phyloP scores from a whole-genome alignment of 2,113 vertebrate genomes.

The Toxotes chatareus region DNA sequence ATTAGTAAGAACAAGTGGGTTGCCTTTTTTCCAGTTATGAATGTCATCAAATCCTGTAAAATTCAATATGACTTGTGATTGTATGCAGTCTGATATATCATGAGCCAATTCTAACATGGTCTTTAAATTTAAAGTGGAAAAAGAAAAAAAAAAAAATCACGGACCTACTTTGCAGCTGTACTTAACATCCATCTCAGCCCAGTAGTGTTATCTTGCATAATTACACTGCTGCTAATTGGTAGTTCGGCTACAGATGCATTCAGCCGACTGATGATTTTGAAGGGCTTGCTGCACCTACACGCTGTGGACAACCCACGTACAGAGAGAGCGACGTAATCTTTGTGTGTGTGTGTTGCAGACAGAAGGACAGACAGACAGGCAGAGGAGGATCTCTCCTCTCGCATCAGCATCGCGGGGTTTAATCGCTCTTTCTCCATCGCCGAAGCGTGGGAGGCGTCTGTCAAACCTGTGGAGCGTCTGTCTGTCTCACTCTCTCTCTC shows the following conservation, averaged over 20 bases:
- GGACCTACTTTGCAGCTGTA: conserved; percentile 31
- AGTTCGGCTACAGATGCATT: conserved; percentile 48
- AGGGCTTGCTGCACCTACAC: conserved; percentile 59
- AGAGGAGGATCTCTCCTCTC: conserved; percentile 48
- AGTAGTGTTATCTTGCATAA: conserved; percentile 25
- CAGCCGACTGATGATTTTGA: conserved; percentile 28
- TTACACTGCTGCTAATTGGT: conserved; percentile 57
- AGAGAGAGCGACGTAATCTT: conserved; percentile 62
- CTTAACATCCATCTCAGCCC: conserved; percentile 9
- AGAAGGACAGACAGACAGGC: conserved; percentile 17
- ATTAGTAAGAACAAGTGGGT: too few relatives aligned
- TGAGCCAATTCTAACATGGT: not conserved
- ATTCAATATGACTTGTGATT: not conserved
- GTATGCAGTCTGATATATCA: not conserved
- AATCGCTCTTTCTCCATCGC: conserved; percentile 59
- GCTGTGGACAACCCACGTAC: conserved; percentile 59
- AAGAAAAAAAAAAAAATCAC: too few relatives aligned
- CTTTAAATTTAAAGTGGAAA: not conserved
- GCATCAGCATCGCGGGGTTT: conserved; percentile 53
- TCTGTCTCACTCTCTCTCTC: not conserved
- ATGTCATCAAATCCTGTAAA: not conserved
- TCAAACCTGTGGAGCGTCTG: conserved; percentile 62
- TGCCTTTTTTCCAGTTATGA: too few relatives aligned
- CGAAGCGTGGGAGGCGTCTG: conserved; percentile 61
- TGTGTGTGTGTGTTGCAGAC: conserved; percentile 20